A percentile compares a stretch with the other conserved stretches of the same genome.
phyloP scores from a whole-genome alignment of 2,113 vertebrate genomes.

The Osmerus eperlanus region DNA sequence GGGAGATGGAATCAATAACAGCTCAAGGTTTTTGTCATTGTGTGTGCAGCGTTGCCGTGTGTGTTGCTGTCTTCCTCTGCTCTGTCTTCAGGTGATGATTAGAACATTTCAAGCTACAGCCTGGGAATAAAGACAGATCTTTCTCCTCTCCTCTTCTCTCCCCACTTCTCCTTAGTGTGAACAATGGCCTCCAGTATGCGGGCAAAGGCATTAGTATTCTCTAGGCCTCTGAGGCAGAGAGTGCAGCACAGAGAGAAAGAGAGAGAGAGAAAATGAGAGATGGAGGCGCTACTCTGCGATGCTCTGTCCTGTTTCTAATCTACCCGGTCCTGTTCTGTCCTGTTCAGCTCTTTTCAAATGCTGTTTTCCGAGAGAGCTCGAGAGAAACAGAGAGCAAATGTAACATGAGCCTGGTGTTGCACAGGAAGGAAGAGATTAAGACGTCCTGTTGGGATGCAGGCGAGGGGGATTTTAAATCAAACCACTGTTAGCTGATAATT shows the following conservation, averaged over 20 bases:
- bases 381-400: not conserved
- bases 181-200: constrained; percentile 43
- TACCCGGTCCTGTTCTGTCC: not conserved
- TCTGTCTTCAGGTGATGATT: not conserved
- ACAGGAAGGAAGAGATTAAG: constrained; percentile 1
- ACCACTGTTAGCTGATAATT: not conserved
- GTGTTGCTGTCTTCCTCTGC: not conserved
- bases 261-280: not conserved
- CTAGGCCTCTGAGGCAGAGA: constrained; percentile 6
- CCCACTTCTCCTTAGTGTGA: constrained; percentile 13
- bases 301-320: not conserved
- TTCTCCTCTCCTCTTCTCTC: not conserved
- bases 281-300: not conserved
- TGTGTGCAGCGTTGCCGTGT: not conserved
- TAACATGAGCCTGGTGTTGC: not conserved
- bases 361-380: not conserved
- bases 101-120: not conserved
- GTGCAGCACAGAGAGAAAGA: not conserved
- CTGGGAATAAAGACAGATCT: not conserved
- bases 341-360: not conserved
- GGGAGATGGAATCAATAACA: not conserved
- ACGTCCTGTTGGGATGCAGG: not conserved
- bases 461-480: not conserved
- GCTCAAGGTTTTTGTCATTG: not conserved
- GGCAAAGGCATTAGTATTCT: constrained; percentile 53